phyloP scores from a whole-genome alignment of 2,113 vertebrate genomes.

The Sceloporus tristichus region DNA sequence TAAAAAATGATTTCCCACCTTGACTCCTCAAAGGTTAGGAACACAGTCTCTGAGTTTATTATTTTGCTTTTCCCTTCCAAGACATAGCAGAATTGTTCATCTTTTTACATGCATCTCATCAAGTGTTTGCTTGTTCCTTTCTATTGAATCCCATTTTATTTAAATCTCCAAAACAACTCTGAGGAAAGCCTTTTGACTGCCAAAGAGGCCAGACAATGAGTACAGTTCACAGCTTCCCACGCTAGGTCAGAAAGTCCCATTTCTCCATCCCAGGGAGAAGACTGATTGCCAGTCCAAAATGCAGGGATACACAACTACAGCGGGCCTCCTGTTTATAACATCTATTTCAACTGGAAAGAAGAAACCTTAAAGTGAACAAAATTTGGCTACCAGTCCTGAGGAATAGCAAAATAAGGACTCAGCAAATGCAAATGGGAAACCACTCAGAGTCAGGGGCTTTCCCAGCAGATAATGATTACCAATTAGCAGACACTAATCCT shows the following conservation, averaged over 20 bases:
- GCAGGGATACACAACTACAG: not conserved
- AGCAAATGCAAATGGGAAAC: too few species aligned
- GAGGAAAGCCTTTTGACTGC: not conserved
- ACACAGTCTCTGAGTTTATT: not conserved
- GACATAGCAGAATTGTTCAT: not conserved
- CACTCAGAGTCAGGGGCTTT: too few species aligned
- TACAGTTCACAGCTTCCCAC: not conserved
- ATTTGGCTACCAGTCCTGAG: too few species aligned
- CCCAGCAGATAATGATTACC: too few species aligned
- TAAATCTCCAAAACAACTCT: not conserved
- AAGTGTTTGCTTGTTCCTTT: not conserved
- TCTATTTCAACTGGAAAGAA: not conserved
- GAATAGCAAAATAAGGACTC: too few species aligned
- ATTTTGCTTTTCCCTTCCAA: not conserved
- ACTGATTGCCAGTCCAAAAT: not conserved
- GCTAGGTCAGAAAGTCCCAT: not conserved
- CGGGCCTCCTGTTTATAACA: not conserved
- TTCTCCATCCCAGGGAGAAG: not conserved
- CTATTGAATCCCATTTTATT: not conserved
- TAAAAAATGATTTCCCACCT: not conserved
- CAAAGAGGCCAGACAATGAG: not conserved
- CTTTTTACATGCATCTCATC: not conserved
- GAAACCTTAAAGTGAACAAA: too few species aligned
- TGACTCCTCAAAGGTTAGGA: not conserved
- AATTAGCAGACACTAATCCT: too few species aligned